Evolutionary conservation across 2,113 vertebrate species (phyloP).

Genomic region (Lynx canadensis): DNA sequence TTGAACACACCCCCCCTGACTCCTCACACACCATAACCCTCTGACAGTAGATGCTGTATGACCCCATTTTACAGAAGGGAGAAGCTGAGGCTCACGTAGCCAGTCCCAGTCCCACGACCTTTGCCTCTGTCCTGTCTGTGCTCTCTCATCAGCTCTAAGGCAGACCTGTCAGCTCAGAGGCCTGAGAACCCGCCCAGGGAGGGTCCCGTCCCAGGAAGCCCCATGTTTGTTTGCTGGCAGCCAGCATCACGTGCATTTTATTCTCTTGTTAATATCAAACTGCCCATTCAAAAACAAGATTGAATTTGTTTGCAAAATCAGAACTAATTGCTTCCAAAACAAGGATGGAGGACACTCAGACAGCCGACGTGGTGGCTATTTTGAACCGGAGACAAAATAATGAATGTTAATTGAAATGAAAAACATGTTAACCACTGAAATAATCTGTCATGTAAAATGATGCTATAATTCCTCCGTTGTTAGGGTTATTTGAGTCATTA

Average conservation of each 20-base stretch:
- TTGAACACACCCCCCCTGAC: background rate
- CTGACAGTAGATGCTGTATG: background rate
- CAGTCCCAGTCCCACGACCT: background rate
- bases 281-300: conserved; percentile 66
- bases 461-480: conserved; percentile 64
- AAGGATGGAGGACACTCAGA: conserved; percentile 38
- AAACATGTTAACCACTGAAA: conserved; percentile 74
- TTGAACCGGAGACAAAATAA: conserved; percentile 72
- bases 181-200: background rate
- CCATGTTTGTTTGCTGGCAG: background rate
- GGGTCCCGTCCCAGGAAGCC: background rate
- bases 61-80: background rate
- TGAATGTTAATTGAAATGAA: conserved; percentile 72
- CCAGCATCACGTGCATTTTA: conserved; percentile 1
- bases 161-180: background rate
- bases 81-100: background rate
- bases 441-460: conserved; percentile 71
- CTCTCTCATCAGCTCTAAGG: background rate
- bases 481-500: conserved; percentile 72
- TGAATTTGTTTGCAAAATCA: conserved; percentile 70
- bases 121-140: background rate
- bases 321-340: conserved; percentile 71
- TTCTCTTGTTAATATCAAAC: conserved; percentile 62
- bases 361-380: conserved; percentile 62
- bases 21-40: background rate